Percentiles rank a stretch among this genome's conserved stretches.
These are phyloP conservation scores for Leptosomus discolor DNA, from an alignment of 2,113 vertebrate genomes.

Conservation along the genomic window DNA sequence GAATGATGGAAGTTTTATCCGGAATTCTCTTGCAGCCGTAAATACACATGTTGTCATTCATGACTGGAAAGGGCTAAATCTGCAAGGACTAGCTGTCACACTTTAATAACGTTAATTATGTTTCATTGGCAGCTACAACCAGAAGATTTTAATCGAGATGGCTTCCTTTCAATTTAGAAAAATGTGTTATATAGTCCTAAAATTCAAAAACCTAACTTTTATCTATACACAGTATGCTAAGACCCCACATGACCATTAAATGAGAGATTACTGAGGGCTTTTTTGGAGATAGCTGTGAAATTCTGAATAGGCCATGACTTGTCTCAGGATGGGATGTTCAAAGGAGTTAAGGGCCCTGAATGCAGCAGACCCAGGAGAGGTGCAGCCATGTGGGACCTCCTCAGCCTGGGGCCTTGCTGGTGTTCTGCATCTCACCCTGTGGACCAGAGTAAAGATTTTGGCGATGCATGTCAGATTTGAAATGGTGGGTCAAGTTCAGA, in stretches of 20 bases:
- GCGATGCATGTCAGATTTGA: background rate
- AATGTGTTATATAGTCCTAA: background rate
- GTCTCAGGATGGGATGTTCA: background rate
- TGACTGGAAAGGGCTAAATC: background rate
- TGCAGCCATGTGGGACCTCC: background rate
- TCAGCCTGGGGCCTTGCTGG: fast-evolving
- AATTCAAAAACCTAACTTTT: background rate
- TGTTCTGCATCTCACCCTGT: fast-evolving
- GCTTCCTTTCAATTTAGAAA: background rate
- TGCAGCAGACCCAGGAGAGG: background rate
- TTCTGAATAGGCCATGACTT: background rate
- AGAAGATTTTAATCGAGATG: background rate
- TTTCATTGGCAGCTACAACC: background rate
- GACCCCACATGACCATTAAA: background rate
- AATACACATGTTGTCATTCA: background rate
- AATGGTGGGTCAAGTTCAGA: background rate
- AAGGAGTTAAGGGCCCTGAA: background rate
- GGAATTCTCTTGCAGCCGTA: background rate
- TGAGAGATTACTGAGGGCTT: background rate
- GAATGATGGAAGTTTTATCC: background rate
- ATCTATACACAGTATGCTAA: fast-evolving
- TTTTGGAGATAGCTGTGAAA: background rate
- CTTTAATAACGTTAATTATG: background rate
- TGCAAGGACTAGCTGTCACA: background rate
- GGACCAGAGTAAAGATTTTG: background rate